Conservation (phyloP, 2,888 invertebrate species). For the Lasioglossum lativentre region DNA sequence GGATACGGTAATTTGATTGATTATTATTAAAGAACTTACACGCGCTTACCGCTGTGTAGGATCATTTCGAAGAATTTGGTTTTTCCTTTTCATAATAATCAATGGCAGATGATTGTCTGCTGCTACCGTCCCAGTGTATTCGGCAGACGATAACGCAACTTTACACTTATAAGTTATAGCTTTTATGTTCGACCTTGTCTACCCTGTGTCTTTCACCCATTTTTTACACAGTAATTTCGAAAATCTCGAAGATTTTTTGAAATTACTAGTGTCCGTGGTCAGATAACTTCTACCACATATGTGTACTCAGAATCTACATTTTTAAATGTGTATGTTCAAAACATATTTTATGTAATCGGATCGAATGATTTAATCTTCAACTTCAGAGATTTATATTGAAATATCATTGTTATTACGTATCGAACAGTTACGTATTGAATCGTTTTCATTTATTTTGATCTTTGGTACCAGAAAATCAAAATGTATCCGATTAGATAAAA, state of each 20-base stretch:
- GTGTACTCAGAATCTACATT: conserved; percentile 10
- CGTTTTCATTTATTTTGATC: not conserved
- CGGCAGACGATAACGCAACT: conserved; percentile 58
- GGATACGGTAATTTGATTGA: conserved; percentile 91
- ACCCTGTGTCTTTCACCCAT: conserved; percentile 13
- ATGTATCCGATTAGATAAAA: conserved; percentile 21
- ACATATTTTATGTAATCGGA: conserved; percentile 12
- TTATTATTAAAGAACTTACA: conserved; percentile 74
- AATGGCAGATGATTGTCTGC: conserved; percentile 57
- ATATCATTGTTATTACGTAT: not conserved
- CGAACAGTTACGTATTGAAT: not conserved
- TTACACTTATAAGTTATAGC: conserved; percentile 39
- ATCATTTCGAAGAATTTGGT: conserved; percentile 53
- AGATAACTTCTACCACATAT: conserved; percentile 17
- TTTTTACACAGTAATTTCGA: not conserved
- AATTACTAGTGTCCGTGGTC: conserved; percentile 10
- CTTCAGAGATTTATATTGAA: not conserved
- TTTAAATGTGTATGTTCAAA: not conserved
- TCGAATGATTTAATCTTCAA: not conserved
- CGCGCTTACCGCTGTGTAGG: conserved; percentile 52
- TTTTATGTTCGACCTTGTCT: conserved; percentile 36
- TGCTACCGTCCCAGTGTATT: conserved; percentile 72
- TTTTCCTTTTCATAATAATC: conserved; percentile 56
- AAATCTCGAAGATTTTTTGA: not conserved
- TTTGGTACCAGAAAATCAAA: not conserved